phyloP scores from a whole-genome alignment of 2,113 vertebrate species.

The Entosphenus tridentatus region DNA sequence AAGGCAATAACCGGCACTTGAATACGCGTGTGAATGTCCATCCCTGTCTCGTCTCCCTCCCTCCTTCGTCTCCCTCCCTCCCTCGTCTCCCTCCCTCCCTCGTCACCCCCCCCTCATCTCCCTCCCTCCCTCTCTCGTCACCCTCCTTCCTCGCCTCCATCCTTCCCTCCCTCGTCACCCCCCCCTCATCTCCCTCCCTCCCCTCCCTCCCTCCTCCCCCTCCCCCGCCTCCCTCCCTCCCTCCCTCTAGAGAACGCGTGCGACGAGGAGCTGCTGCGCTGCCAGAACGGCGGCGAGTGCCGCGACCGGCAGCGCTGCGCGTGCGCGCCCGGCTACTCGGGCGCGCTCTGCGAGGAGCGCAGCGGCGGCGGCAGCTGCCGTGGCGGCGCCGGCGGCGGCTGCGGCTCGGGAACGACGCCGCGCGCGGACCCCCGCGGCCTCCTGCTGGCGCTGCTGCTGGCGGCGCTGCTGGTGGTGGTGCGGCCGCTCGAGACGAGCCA shows the following conservation, averaged over 20 bases:
- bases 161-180: too few relatives aligned
- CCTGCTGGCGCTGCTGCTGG: slow-evolving; percentile 23
- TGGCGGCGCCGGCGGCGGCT: slow-evolving; percentile 33
- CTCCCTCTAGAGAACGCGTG: slow-evolving; percentile 54
- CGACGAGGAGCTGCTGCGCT: slow-evolving; percentile 73
- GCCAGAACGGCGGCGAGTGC: slow-evolving; percentile 79
- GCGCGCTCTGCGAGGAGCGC: slow-evolving; percentile 62
- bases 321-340: slow-evolving; percentile 44
- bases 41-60: not conserved
- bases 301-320: slow-evolving; percentile 57
- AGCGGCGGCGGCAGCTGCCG: slow-evolving; percentile 46
- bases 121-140: not conserved
- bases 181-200: too few relatives aligned
- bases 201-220: too few relatives aligned
- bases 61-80: slow-evolving; percentile 12
- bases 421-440: slow-evolving; percentile 13
- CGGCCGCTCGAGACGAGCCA: too few relatives aligned
- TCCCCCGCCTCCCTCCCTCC: too few relatives aligned
- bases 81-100: not conserved
- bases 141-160: too few relatives aligned
- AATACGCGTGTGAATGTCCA: too few relatives aligned
- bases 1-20: too few relatives aligned
- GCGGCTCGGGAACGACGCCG: slow-evolving; percentile 19
- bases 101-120: slow-evolving; percentile 2
- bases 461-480: slow-evolving; percentile 6